A percentile compares a stretch with the other conserved stretches of the same genome.
phyloP scores from a whole-genome alignment of 2,113 vertebrate genomes.

The Athene noctua region DNA sequence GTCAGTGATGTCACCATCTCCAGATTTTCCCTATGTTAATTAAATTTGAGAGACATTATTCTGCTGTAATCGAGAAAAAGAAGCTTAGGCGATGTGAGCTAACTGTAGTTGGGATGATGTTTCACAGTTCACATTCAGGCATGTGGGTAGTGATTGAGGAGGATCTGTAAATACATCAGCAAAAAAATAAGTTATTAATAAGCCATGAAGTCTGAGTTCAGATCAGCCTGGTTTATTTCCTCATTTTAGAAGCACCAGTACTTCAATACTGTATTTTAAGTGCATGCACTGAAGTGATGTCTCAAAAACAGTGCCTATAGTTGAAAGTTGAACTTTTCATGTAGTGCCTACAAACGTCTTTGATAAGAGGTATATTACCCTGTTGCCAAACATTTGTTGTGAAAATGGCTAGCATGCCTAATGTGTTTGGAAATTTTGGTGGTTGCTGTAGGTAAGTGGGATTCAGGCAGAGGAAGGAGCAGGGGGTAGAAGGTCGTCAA shows the following conservation, averaged over 20 bases:
- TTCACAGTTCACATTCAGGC: not conserved
- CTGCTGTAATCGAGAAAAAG: not conserved
- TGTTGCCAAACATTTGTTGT: not conserved
- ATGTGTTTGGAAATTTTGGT: not conserved
- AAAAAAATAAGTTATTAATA: not conserved
- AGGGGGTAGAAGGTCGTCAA: not conserved
- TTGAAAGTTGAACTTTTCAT: not conserved
- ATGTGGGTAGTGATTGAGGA: not conserved
- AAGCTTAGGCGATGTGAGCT: not conserved
- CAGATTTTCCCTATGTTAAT: not conserved
- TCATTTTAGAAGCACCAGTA: not conserved
- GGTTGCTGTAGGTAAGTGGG: not conserved
- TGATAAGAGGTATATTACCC: not conserved
- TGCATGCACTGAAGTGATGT: not conserved
- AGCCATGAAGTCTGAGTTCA: not conserved
- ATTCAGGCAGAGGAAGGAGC: not conserved
- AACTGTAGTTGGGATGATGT: not conserved
- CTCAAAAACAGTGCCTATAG: not conserved
- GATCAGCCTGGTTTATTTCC: not conserved
- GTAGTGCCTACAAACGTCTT: not conserved
- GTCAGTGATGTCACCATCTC: not conserved
- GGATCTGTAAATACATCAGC: not conserved
- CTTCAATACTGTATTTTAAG: not conserved
- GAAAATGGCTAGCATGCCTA: not conserved
- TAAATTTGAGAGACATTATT: not conserved